Evolutionary conservation across 2,888 invertebrate species (phyloP), one percentile per base, ranked within the genome.

Genomic region (Rhopalosiphum nymphaeae): DNA sequence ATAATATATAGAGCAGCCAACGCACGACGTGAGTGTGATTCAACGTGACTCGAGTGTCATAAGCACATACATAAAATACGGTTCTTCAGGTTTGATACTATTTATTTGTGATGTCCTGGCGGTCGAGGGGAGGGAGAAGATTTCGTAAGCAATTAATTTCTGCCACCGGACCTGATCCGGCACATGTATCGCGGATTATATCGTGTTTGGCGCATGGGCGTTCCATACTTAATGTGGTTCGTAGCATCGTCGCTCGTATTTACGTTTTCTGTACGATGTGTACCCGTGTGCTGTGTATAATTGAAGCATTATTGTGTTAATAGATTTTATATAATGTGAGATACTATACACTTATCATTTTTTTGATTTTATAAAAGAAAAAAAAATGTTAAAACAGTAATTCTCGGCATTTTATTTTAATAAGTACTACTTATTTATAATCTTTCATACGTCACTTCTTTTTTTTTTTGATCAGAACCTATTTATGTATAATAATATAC

Each of bases 51-150:
- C 44, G 85, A 44, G 85, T 85, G 85, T 46, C 29, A 86, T 86
- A 78, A 78, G 21, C 78, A 36, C 36, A 78, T 78, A 86, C 46
- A 86, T 86, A 61, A 90, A 90, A 61, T 56, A 89, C 26, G 29
- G n/a, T 89, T 44, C 11, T 25, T 29, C 16, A 13, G 29, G 46
- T 78, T 25, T 36, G 78, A 36, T 78, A 78, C 21, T 78, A 21
- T 36, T 21, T 78, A 36, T 78, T 21, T 78, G 36, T 25, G n/a
- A 46, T 46, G 44, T 29, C 29, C 29, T 29, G 16, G 86, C 11
- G 13, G n/a, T 29, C 11, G 1, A 36, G 36, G 78, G 5, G 5
- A 16, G 21, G 78, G 21, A 5, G 7, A 36, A 5, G 5, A 36
- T 78, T 78, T 78, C 21, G 7, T 36, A 36, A 36, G 21, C 36